Evolutionary conservation across 2,797 vertebrate genomes (phyloP), one percentile per base, ranked within the genome.

Genomic region (Petrocephalus sullivani): DNA sequence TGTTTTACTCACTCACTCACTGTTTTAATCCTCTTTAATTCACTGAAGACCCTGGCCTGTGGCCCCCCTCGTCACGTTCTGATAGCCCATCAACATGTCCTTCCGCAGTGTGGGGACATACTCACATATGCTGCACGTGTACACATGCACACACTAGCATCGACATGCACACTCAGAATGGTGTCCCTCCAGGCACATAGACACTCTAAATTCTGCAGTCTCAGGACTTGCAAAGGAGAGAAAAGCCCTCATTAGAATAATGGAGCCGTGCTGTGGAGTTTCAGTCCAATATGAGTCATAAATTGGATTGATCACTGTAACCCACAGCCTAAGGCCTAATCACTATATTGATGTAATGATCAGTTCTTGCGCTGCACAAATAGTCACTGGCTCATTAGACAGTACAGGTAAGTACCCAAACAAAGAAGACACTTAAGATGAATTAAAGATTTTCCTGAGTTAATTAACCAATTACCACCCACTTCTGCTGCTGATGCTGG

Each of bases 211-310:
- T 81, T 81, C 75, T 81, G 75, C 75, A 46, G 41, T 46, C 75
- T 81, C 75, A 81, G 37, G 41, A 46, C 19, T 81, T 81, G 19
- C 46, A 81, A 21, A 81, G 41, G 41, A 81, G 37, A 81, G 75
- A 81, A 81, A 46, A 81, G 75, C 75, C 75, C 37, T 81, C 75
- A 46, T 81, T 81, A 81, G 75, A 46, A 46, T 81, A 81, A 81
- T 81, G 75, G 41, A 81, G 75, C 41, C 75, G 21, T 81, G 75
- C 7, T 46, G 75, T 81, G 41, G 41, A 21, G 41, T 81, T 81
- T 81, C 75, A 81, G 75, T 49, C 75, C 19, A 81, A 81, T 81
- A 81, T 81, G 37, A 81, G 75, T 81, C 37, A 81, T 81, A 81
- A 46, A 46, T 84, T 84, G 49, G 41, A 81, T 81, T 81, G 37